Conservation (phyloP, 2,113 vertebrate species). For the Oncorhynchus gorbuscha region DNA sequence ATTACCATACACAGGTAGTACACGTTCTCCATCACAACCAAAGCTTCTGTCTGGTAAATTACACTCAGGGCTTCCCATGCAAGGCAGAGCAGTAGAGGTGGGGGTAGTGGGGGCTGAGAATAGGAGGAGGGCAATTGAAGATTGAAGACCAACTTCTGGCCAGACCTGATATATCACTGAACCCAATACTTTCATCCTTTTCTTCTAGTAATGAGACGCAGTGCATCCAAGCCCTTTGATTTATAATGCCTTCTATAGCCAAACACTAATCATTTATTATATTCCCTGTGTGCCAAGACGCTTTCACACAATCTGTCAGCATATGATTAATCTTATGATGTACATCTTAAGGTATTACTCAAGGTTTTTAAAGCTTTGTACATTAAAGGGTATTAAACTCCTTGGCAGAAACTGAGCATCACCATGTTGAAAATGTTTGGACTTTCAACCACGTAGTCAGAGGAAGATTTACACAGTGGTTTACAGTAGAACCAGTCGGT, state of each 20-base stretch:
- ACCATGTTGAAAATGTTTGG: neutral
- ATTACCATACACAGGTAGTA: constrained; percentile 78
- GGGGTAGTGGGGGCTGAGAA: neutral
- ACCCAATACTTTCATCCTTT: constrained; percentile 47
- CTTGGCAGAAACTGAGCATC: neutral
- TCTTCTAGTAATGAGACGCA: constrained; percentile 47
- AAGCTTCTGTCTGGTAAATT: constrained; percentile 44
- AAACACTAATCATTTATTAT: constrained; percentile 58
- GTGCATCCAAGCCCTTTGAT: constrained; percentile 46
- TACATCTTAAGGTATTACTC: constrained; percentile 36
- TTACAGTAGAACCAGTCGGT: too few relatives aligned
- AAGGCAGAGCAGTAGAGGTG: constrained; percentile 3
- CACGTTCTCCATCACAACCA: constrained; percentile 64
- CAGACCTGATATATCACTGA: constrained; percentile 37
- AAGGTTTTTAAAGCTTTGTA: constrained; percentile 19
- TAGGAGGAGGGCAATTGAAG: constrained; percentile 26
- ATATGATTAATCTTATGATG: constrained; percentile 40
- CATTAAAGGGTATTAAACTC: neutral
- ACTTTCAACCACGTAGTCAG: neutral
- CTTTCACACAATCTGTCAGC: constrained; percentile 39
- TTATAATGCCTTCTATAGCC: constrained; percentile 41
- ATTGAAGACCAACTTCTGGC: constrained; percentile 21
- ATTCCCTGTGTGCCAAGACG: constrained; percentile 43
- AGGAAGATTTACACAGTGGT: neutral
- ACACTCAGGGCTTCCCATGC: constrained; percentile 22